These are phyloP conservation scores for Agrochola circellaris DNA, from an alignment of 2,888 invertebrate genomes.

Conservation along the genomic window DNA sequence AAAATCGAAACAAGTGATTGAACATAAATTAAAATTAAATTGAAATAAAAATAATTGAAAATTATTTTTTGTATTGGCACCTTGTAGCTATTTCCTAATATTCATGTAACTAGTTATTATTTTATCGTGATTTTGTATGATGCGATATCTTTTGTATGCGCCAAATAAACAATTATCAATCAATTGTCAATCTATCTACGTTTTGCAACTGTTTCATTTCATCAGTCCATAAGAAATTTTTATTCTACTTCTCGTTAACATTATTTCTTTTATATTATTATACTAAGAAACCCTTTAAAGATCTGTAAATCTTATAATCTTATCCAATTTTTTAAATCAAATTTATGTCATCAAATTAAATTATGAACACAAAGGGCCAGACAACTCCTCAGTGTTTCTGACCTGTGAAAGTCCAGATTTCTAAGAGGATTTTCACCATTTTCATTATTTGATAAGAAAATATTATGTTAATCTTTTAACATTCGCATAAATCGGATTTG, in stretches of 20 bases:
- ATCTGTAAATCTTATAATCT: neutral
- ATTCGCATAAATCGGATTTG: slow-evolving; percentile 25
- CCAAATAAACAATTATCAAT: too few species aligned
- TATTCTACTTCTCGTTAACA: neutral
- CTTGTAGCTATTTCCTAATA: too few species aligned
- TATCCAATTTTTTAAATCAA: too few species aligned
- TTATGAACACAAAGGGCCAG: slow-evolving; percentile 1
- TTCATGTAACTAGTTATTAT: too few species aligned
- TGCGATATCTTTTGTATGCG: neutral
- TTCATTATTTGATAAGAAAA: neutral
- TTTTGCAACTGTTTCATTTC: neutral
- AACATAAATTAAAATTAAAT: too few species aligned
- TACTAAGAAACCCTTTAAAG: neutral
- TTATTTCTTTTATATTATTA: neutral
- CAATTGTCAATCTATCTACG: neutral
- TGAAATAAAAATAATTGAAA: too few species aligned
- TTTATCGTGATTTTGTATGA: too few species aligned
- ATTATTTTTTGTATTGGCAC: too few species aligned
- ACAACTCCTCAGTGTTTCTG: neutral
- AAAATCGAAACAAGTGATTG: too few species aligned
- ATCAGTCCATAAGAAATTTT: neutral
- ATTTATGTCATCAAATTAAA: slow-evolving; percentile 7
- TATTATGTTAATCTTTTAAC: slow-evolving; percentile 27
- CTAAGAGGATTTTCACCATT: slow-evolving; percentile 4
- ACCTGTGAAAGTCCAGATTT: slow-evolving; percentile 3